Conservation (phyloP, 92 coral and sea anemone species). For the Palythoa grandis region DNA sequence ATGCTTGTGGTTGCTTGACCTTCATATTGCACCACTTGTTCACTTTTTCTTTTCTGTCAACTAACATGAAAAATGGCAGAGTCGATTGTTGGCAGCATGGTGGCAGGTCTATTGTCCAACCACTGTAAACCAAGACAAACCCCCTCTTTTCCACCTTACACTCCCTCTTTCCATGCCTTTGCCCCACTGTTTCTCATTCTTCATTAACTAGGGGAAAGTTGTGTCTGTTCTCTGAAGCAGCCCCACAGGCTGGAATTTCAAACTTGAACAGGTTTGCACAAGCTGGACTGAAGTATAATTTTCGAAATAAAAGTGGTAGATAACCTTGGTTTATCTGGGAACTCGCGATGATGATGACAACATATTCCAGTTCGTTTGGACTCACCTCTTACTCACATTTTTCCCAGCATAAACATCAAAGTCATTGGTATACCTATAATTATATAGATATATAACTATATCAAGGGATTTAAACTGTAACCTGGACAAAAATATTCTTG, state of each 20-base stretch:
- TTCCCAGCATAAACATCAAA: not conserved
- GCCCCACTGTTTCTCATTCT: slow-evolving; percentile 71
- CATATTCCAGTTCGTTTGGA: slow-evolving; percentile 68
- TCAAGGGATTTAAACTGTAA: slow-evolving; percentile 57
- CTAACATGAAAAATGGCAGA: slow-evolving; percentile 45
- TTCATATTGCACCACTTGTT: slow-evolving; percentile 38
- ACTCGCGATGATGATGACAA: slow-evolving; percentile 63
- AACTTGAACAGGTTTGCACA: slow-evolving; percentile 42
- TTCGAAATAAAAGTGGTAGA: slow-evolving; percentile 59
- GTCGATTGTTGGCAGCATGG: slow-evolving; percentile 64
- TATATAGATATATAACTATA: slow-evolving; percentile 52
- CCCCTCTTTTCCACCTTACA: slow-evolving; percentile 65
- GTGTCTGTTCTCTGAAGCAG: slow-evolving; percentile 40
- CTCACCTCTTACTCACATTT: slow-evolving; percentile 3
- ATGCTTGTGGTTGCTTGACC: slow-evolving; percentile 64
- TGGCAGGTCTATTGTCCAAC: slow-evolving; percentile 60
- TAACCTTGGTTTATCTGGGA: slow-evolving; percentile 65
- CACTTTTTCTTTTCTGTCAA: too few relatives aligned
- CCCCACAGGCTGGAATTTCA: slow-evolving; percentile 56
- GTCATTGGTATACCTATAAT: slow-evolving; percentile 18
- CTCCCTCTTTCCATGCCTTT: slow-evolving; percentile 44
- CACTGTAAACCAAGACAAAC: slow-evolving; percentile 61
- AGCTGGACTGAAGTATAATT: slow-evolving; percentile 60
- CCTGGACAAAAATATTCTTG: slow-evolving; percentile 33
- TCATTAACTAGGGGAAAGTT: slow-evolving; percentile 60